Evolutionary conservation across 2,797 vertebrate genomes (phyloP).

Genomic region (Etheostoma perlongum): DNA sequence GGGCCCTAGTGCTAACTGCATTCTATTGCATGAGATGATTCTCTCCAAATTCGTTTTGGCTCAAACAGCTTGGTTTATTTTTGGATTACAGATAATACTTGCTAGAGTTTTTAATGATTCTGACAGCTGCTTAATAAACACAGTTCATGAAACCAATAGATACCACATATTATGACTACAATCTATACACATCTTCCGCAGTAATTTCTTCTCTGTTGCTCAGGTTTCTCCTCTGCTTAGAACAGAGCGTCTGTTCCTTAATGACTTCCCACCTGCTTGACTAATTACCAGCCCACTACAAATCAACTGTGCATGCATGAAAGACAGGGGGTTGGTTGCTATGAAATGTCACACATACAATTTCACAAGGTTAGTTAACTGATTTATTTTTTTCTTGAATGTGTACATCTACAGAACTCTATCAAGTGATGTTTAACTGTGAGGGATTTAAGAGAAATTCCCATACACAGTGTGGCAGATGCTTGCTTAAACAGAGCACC

Average conservation of each 20-base stretch:
- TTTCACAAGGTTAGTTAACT: constrained; percentile 36
- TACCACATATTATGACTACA: not conserved
- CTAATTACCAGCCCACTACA: constrained; percentile 67
- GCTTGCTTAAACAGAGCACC: constrained; percentile 9
- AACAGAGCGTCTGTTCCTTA: constrained; percentile 65
- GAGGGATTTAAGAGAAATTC: constrained; percentile 17
- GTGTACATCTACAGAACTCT: not conserved
- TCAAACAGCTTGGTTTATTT: constrained; percentile 10
- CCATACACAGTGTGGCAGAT: not conserved
- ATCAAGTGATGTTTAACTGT: constrained; percentile 22
- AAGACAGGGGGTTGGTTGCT: constrained; percentile 25
- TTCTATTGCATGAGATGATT: not conserved
- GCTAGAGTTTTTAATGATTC: not conserved
- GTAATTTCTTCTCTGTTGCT: constrained; percentile 12
- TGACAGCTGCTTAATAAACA: constrained; percentile 19
- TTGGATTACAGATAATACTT: constrained; percentile 1
- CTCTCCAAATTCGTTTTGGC: not conserved
- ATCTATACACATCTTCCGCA: constrained; percentile 21
- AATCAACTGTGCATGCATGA: constrained; percentile 52
- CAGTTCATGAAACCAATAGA: constrained; percentile 3
- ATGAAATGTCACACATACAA: constrained; percentile 48
- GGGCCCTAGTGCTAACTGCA: not conserved
- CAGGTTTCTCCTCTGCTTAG: constrained; percentile 30
- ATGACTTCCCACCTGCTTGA: constrained; percentile 73
- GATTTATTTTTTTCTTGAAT: not conserved